phyloP scores from a whole-genome alignment of 2,113 vertebrate species.

The Charina bottae region DNA sequence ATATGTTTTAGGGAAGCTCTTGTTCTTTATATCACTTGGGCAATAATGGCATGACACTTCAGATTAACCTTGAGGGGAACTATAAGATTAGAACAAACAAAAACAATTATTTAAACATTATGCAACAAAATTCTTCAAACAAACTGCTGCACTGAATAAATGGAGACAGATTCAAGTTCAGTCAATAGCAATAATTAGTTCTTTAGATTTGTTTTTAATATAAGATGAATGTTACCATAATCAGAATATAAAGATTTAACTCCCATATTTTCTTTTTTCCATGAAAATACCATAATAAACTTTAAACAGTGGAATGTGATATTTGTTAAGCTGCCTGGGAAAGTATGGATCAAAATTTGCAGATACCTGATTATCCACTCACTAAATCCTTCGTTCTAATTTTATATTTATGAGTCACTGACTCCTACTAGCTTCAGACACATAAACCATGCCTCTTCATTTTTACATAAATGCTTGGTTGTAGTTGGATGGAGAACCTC shows the following conservation, averaged over 20 bases:
- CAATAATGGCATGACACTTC: conserved; percentile 31
- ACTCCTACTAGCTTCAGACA: conserved; percentile 55
- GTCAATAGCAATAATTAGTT: conserved; percentile 32
- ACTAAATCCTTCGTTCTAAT: conserved; percentile 61
- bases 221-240: conserved; percentile 57
- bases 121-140: conserved; percentile 37
- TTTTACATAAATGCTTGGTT: conserved; percentile 17
- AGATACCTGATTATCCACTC: conserved; percentile 63
- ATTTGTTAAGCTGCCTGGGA: conserved; percentile 54
- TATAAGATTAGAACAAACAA: not conserved
- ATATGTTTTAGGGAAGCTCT: conserved; percentile 21
- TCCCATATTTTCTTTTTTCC: not conserved
- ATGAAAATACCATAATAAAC: conserved; percentile 45
- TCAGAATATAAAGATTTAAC: not conserved
- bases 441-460: conserved; percentile 55
- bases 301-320: conserved; percentile 44
- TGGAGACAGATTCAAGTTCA: conserved; percentile 49
- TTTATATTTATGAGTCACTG: conserved; percentile 71
- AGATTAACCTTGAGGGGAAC: conserved; percentile 27
- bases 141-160: conserved; percentile 51
- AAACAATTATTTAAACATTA: conserved; percentile 46
- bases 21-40: conserved; percentile 30
- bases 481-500: conserved; percentile 24
- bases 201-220: conserved; percentile 59
- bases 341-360: conserved; percentile 61